Evolutionary conservation across 2,888 invertebrate genomes (phyloP).

Genomic region (Andrena fulva): DNA sequence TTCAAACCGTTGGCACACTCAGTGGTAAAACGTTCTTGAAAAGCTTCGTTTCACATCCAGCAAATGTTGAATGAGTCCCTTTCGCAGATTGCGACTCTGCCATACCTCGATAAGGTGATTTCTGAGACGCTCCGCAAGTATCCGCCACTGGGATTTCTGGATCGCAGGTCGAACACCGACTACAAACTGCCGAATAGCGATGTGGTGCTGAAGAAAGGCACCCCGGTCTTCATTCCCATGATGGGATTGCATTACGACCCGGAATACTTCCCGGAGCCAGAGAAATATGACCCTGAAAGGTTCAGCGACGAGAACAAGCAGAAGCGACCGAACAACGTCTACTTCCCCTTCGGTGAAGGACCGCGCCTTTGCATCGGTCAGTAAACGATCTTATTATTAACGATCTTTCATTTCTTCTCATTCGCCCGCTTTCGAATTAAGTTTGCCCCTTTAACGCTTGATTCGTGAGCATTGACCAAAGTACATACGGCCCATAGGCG

Average conservation of each 20-base stretch:
- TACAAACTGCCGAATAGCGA: constrained; percentile 77
- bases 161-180: constrained; percentile 71
- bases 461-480: no score
- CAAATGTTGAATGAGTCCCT: neutral
- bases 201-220: constrained; percentile 78
- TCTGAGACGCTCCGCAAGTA: constrained; percentile 83
- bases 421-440: neutral
- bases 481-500: no score
- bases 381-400: neutral
- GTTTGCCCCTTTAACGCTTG: neutral
- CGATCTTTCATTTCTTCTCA: neutral
- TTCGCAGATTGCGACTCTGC: constrained; percentile 49
- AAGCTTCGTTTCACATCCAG: neutral
- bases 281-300: constrained; percentile 83
- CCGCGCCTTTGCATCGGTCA: constrained; percentile 82
- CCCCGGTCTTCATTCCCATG: constrained; percentile 80
- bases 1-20: no score
- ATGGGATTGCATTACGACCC: constrained; percentile 82
- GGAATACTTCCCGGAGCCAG: constrained; percentile 82
- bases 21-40: no score
- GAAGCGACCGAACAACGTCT: constrained; percentile 72
- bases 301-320: constrained; percentile 81
- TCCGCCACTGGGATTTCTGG: constrained; percentile 80
- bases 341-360: constrained; percentile 82
- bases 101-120: constrained; percentile 78